Conservation (phyloP, 37 sponge, comb jelly and placozoan genomes). For the Mnemiopsis leidyi region DNA sequence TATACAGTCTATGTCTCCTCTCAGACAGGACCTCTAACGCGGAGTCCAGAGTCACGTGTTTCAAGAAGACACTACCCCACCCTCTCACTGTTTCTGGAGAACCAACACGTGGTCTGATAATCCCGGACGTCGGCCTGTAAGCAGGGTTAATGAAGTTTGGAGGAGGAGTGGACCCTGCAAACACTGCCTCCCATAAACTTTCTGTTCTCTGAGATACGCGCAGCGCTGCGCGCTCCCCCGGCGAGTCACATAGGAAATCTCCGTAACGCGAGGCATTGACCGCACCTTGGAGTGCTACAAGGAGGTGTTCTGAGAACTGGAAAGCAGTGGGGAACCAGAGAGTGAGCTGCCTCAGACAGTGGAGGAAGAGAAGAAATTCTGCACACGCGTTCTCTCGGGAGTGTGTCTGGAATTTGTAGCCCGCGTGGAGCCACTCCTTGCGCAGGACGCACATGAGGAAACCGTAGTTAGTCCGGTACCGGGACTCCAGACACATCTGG, state of each 20-base stretch:
- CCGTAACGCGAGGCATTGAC: conserved; percentile 1
- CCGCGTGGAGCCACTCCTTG: conserved; percentile 47
- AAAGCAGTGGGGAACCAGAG: conserved; percentile 23
- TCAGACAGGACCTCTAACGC: background rate
- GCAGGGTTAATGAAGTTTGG: background rate
- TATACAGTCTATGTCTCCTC: background rate
- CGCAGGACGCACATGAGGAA: background rate
- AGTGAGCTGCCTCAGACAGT: background rate
- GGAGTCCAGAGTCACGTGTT: background rate
- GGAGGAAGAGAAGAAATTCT: conserved; percentile 42
- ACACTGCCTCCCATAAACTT: background rate
- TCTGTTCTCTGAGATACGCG: background rate
- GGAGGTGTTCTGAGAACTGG: conserved; percentile 2
- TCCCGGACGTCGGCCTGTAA: background rate
- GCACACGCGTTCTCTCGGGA: conserved; percentile 3
- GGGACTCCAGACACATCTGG: conserved; percentile 27
- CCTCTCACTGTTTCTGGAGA: background rate
- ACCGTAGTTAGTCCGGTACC: conserved; percentile 23
- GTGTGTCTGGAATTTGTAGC: conserved; percentile 22
- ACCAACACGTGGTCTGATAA: background rate
- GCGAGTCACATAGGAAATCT: conserved; percentile 2
- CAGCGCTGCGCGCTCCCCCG: background rate
- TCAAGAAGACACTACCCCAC: conserved; percentile 31
- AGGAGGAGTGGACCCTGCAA: background rate
- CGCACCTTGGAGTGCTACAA: background rate